Base-by-base conservation (phyloP, 2,888 invertebrate species). In the Pachycephus smyrnensis region DNA sequence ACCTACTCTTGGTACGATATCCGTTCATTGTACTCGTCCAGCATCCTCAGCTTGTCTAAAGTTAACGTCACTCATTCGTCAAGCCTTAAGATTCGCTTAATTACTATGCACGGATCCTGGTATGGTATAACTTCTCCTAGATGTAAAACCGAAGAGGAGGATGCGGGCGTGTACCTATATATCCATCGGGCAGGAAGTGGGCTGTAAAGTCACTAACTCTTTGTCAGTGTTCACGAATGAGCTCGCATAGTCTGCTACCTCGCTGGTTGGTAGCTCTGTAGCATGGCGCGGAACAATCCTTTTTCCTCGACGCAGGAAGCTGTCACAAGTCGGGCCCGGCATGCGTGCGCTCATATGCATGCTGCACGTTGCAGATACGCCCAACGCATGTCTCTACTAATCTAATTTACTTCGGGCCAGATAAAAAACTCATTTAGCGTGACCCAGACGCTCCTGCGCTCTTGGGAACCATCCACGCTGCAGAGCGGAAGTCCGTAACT, bases 351-450 rank as follows among this genome's bases (percentile, higher is more conserved):
- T 84, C 82, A 82, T 84, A 82, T 84, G 82, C 82, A 84, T 82
- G 80, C 81, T 76, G 74, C 79, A 79, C 80, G 77, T 82, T 82
- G 80, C 80, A 80, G 82, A 80, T 83, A 85, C 83, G 81, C 83
- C 81, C 83, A 81, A 86, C 82, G 82, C 84, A 84, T 84, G 86
- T 87, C 86, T 86, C 83, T 80, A 84, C 85, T 87, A 86, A 87
- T 88, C 88, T 87, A 87, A 88, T 88, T 88, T 86, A 88, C 86
- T 86, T 82, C 84, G 82, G 83, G 81, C 75, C 81, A 86, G 88
- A 88, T 88, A 87, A 86, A 86, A 86, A 84, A 83, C 86, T 87
- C 87, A 86, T 87, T 87, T 84, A 87, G 86, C 85, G 84, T 84
- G 86, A 86, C 83, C 82, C 79, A 81, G 79, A 81, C 77, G 77